Percentiles rank a stretch among this genome's conserved stretches.
These are phyloP conservation scores for Drosophila novamexicana DNA, from an alignment of 1,140 invertebrate species.

Conservation along the genomic window DNA sequence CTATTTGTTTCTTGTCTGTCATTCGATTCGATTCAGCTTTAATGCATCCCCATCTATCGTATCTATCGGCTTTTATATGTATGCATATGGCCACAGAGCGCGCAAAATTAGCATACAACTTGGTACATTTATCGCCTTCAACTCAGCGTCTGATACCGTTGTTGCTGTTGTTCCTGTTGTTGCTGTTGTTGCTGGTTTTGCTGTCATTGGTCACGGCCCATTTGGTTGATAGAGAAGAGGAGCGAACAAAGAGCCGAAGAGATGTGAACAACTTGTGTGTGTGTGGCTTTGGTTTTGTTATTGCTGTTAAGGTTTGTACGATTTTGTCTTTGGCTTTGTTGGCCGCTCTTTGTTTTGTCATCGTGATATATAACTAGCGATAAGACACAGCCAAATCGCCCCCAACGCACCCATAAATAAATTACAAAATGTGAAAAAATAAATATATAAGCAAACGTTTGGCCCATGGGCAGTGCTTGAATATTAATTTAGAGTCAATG, in stretches of 20 bases:
- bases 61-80: slow-evolving; percentile 16
- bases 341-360: slow-evolving; percentile 52
- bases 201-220: slow-evolving; percentile 43
- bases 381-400: slow-evolving; percentile 41
- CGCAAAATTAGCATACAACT: slow-evolving; percentile 45
- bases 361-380: slow-evolving; percentile 59
- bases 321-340: slow-evolving; percentile 60
- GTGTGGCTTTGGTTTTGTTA: slow-evolving; percentile 26
- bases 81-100: slow-evolving; percentile 10
- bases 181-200: slow-evolving; percentile 15
- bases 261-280: slow-evolving; percentile 8
- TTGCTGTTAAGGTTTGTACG: slow-evolving; percentile 51
- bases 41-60: slow-evolving; percentile 49
- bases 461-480: neutral
- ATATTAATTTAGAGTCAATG: neutral
- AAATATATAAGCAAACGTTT: neutral
- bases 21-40: slow-evolving; percentile 46
- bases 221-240: slow-evolving; percentile 40
- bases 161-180: neutral
- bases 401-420: slow-evolving; percentile 37
- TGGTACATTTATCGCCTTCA: slow-evolving; percentile 46
- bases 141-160: neutral
- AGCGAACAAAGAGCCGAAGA: slow-evolving; percentile 8
- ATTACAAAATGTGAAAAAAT: slow-evolving; percentile 10
- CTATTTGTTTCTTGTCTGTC: slow-evolving; percentile 31